phyloP scores from a whole-genome alignment of 2,888 invertebrate genomes.

The Polydrusus cervinus region DNA sequence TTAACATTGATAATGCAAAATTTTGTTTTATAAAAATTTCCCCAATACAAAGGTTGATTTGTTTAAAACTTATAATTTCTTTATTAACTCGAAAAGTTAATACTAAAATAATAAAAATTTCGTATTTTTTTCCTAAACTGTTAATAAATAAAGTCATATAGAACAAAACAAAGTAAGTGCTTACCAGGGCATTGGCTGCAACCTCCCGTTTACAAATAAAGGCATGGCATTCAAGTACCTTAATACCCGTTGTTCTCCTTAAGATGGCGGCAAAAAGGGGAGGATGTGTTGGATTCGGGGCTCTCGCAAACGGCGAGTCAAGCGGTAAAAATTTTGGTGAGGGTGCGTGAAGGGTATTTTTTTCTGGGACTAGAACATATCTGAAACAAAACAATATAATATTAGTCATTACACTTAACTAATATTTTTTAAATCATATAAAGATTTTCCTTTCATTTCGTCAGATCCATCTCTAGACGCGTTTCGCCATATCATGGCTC shows the following conservation, averaged over 20 bases:
- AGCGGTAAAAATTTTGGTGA: constrained; percentile 93
- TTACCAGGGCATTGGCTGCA: constrained; percentile 96
- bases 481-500: too few relatives aligned
- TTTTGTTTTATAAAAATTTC: too few relatives aligned
- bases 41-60: too few relatives aligned
- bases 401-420: neutral
- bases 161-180: neutral
- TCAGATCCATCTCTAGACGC: too few relatives aligned
- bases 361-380: constrained; percentile 72
- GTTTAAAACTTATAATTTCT: too few relatives aligned
- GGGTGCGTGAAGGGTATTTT: constrained; percentile 73
- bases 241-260: constrained; percentile 95
- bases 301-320: constrained; percentile 96
- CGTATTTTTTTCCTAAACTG: too few relatives aligned
- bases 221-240: constrained; percentile 98
- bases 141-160: too few relatives aligned
- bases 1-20: too few relatives aligned
- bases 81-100: too few relatives aligned
- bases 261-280: constrained; percentile 98
- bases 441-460: neutral
- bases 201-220: constrained; percentile 97
- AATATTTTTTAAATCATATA: neutral
- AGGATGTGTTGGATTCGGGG: constrained; percentile 94
- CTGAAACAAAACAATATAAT: constrained; percentile 62
- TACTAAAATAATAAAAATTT: too few relatives aligned